Evolutionary conservation across 2,113 vertebrate genomes (phyloP), one percentile per base, ranked within the genome.

Genomic region (Mustela lutreola): DNA sequence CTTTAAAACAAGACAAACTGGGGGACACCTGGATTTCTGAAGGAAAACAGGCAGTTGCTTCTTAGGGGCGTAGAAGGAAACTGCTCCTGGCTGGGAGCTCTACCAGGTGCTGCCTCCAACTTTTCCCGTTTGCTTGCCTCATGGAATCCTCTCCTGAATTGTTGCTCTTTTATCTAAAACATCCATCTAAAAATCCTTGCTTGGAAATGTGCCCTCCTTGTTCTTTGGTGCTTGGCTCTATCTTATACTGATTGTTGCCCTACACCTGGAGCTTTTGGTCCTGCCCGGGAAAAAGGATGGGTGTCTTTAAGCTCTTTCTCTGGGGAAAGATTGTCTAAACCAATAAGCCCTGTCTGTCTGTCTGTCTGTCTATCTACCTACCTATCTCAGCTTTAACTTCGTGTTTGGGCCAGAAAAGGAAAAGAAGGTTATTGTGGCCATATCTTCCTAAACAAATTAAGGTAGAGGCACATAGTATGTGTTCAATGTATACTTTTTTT

Each of bases 81-180:
- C 0, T 0, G 1, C 42, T 18, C 0, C 31, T 31, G 91, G 73
- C 80, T 80, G 83, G 95, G 91, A 96, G 91, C 80, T 85, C 76
- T 94, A 91, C 94, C 93, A 96, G 75, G 85, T 94, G 81, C 91
- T 93, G 88, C 84, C n/a, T 36, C 31, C 11, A 16, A 36, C 33
- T 56, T 70, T 39, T 14, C 10, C 26, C 15, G 22, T 36, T n/a
- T 18, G 21, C 53, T 42, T 79, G 84, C 58, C 53, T 63, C 63
- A 7, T 7, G 26, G 2, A 26, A 84, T 10, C 26, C 18, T 21
- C 14, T 82, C 24, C 42, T 12, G 71, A 71, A 65, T 70, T 89
- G 67, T 42, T 70, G n/a, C 31, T 75, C 48, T 93, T 75, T 70
- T 58, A 1, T 84, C 36, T 58, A 53, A 73, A 53, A 42, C 12